Percentiles rank a stretch among this genome's conserved stretches.
Conservation (phyloP, 2,113 vertebrate species). For the Odontesthes bonariensis region DNA sequence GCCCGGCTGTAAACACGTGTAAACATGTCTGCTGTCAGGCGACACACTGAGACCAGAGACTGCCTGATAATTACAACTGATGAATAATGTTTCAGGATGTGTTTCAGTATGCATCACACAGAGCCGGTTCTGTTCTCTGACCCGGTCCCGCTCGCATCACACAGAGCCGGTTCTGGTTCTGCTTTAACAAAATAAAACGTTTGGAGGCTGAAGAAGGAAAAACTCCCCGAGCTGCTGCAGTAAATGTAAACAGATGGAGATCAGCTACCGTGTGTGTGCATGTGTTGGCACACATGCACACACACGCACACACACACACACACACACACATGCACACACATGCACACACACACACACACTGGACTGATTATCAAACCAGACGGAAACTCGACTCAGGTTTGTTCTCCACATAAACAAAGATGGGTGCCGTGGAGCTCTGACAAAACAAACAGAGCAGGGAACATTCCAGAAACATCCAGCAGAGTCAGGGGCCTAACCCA, state of each 20-base stretch:
- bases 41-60: no score
- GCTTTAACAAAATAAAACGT: neutral
- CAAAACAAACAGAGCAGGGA: conserved; percentile 71
- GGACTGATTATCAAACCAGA: conserved; percentile 79
- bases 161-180: no score
- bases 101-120: no score
- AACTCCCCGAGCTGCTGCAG: conserved; percentile 11
- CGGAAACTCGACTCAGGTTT: conserved; percentile 71
- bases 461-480: conserved; percentile 30
- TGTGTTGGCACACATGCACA: no score
- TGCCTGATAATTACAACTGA: no score
- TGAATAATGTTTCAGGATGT: no score
- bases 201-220: conserved; percentile 14
- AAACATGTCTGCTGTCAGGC: no score
- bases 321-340: no score
- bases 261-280: conserved; percentile 32
- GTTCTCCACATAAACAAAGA: conserved; percentile 76
- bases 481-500: neutral
- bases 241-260: conserved; percentile 62
- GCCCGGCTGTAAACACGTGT: no score
- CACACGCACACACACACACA: no score
- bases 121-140: neutral
- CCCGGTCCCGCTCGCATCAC: no score
- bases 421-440: conserved; percentile 69
- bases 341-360: conserved; percentile 56